A percentile compares a stretch with the other conserved stretches of the same genome.
phyloP scores from a whole-genome alignment of 2,113 vertebrate genomes.

The Sigmodon hispidus region DNA sequence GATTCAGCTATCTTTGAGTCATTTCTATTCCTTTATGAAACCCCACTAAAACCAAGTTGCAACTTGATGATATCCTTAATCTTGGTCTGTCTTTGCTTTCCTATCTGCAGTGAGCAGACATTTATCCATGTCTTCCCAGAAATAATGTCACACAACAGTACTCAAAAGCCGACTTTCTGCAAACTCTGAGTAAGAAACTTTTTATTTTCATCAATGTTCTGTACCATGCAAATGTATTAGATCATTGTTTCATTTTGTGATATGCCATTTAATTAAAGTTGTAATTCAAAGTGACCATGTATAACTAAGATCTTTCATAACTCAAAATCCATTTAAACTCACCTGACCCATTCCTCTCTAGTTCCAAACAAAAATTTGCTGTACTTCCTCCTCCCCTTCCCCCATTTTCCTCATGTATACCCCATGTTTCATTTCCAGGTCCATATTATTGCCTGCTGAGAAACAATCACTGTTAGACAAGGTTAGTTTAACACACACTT shows the following conservation, averaged over 20 bases:
- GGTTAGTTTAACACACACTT: not conserved
- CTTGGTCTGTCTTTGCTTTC: not conserved
- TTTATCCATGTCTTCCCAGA: not conserved
- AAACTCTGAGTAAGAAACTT: not conserved
- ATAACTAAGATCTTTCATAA: slow-evolving; percentile 24
- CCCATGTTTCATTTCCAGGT: not conserved
- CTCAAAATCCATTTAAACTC: not conserved
- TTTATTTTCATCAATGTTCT: slow-evolving; percentile 45
- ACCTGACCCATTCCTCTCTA: not conserved
- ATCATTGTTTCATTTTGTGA: slow-evolving; percentile 25
- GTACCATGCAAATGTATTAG: slow-evolving; percentile 10
- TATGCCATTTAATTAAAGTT: slow-evolving; percentile 21
- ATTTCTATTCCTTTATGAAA: not conserved
- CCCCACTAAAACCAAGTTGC: not conserved
- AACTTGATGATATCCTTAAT: not conserved
- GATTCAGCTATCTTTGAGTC: not conserved
- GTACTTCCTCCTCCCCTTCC: not conserved
- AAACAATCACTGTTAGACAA: slow-evolving; percentile 11
- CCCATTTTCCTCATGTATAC: not conserved
- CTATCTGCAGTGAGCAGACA: not conserved
- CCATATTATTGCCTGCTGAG: not conserved
- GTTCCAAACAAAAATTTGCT: not conserved
- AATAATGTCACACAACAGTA: not conserved
- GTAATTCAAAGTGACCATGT: not conserved
- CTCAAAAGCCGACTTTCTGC: slow-evolving; percentile 15